Evolutionary conservation across 2,888 invertebrate species (phyloP), one percentile per base, ranked within the genome.

Genomic region (Agrochola lota): DNA sequence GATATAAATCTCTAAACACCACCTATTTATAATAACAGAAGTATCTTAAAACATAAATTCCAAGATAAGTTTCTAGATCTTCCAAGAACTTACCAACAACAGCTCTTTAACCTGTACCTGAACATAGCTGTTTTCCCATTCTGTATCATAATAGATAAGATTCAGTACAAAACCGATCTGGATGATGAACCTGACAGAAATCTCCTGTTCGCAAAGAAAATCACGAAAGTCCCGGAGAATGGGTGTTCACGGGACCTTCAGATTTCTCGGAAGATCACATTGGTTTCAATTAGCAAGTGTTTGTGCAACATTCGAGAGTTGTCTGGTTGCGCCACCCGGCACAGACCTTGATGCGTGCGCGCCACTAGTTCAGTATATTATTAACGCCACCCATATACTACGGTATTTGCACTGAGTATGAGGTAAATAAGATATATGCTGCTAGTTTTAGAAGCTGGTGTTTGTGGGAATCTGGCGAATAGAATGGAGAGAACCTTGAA

Each of bases 321-420:
- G 88, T 85, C 64, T 70, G 79, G 80, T 92, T 92, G 91, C 92
- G 88, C 89, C 89, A 92, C 83, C 76, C 90, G 92, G 79, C 90
- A 92, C 81, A 91, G 92, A 92, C 92, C 92, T 92, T 92, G 92
- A 74, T 85, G 85, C 88, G 79, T 81, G 79, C 85, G 84, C 82
- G 83, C 80, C 82, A 72, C 74, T 78, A 74, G 74, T 63, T 74
- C 78, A 74, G 59, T 78, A 78, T 68, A 66, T 71, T 78, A 74
- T 71, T 81, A 74, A 67, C n/a, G 30, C 62, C 46, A 52, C 67
- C 80, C 69, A 77, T 81, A 62, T 49, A 57, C 63, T 73, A 63
- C 68, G 63, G 55, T 74, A 74, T 77, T 77, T 67, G 46, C 77
- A 60, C 23, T 55, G 12, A 57, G 23, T 75, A 67, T 67, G 23